Evolutionary conservation across 2,797 vertebrate genomes (phyloP).

Genomic region (Selene dorsalis): DNA sequence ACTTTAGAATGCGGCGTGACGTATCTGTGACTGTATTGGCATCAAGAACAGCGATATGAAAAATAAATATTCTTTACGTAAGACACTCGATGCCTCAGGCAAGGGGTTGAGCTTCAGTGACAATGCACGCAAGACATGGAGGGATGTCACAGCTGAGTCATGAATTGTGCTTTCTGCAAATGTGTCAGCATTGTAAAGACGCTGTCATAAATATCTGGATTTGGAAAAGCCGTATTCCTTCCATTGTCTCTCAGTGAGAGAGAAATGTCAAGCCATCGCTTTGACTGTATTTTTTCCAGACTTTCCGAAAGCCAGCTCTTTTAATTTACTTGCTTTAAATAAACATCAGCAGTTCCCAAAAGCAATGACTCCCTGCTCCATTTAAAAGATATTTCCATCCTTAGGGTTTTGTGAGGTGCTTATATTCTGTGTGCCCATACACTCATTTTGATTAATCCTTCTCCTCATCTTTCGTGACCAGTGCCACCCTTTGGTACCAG

Average conservation of each 20-base stretch:
- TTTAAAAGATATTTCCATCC: conserved; percentile 30
- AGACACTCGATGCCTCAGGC: conserved; percentile 48
- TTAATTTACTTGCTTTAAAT: conserved; percentile 52
- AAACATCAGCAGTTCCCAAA: conserved; percentile 39
- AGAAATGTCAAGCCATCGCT: conserved; percentile 54
- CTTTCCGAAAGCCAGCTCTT: conserved; percentile 51
- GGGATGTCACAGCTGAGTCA: conserved; percentile 53
- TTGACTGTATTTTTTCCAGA: conserved; percentile 52
- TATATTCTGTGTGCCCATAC: conserved; percentile 26
- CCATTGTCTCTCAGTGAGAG: conserved; percentile 39
- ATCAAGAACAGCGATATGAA: conserved; percentile 36
- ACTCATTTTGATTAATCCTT: conserved; percentile 6
- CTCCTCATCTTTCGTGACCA: conserved; percentile 9
- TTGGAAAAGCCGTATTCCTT: conserved; percentile 27
- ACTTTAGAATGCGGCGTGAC: conserved; percentile 30
- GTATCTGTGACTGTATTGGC: conserved; percentile 29
- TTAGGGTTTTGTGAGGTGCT: conserved; percentile 34
- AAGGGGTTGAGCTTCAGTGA: conserved; percentile 54
- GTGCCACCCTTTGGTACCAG: background rate
- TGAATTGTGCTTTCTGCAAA: conserved; percentile 41
- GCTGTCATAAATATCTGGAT: conserved; percentile 41
- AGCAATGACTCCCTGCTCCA: conserved; percentile 20
- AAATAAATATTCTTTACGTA: conserved; percentile 51
- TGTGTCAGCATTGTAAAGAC: conserved; percentile 42
- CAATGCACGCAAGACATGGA: conserved; percentile 52